A percentile compares a stretch with the other conserved stretches of the same genome.
Conservation (phyloP, 1,140 invertebrate species). For the Nasonia longicornis region DNA sequence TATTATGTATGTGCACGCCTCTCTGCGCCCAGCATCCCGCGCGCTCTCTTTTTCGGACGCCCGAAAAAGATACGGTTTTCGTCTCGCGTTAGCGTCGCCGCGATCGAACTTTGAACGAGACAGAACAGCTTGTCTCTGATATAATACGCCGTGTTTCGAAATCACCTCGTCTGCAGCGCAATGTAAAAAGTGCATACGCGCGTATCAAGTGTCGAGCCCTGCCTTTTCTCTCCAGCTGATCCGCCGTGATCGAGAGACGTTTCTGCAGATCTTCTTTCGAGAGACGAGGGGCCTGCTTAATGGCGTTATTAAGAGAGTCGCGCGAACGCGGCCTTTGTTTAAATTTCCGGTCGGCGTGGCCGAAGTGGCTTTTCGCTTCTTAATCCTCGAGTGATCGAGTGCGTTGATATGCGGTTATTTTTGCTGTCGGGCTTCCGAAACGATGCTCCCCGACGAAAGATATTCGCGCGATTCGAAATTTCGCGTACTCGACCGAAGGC, state of each 20-base stretch:
- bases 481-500: neutral
- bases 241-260: too few relatives aligned
- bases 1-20: neutral
- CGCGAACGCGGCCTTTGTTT: neutral
- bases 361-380: neutral
- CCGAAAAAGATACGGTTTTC: constrained; percentile 19
- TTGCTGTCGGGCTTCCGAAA: constrained; percentile 4
- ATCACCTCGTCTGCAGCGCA: neutral
- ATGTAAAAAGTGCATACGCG: neutral
- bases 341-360: neutral
- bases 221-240: neutral
- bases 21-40: neutral
- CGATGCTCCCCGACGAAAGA: neutral
- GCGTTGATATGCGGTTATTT: constrained; percentile 29
- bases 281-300: neutral
- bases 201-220: neutral
- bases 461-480: neutral
- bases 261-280: neutral
- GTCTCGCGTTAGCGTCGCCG: constrained; percentile 30
- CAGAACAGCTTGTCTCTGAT: constrained; percentile 18
- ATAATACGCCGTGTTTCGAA: constrained; percentile 17
- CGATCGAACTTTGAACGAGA: neutral
- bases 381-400: constrained; percentile 4
- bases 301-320: constrained; percentile 2
- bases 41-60: neutral